These are phyloP conservation scores for Spodoptera exigua DNA, from an alignment of 2,888 invertebrate species.

Conservation along the genomic window DNA sequence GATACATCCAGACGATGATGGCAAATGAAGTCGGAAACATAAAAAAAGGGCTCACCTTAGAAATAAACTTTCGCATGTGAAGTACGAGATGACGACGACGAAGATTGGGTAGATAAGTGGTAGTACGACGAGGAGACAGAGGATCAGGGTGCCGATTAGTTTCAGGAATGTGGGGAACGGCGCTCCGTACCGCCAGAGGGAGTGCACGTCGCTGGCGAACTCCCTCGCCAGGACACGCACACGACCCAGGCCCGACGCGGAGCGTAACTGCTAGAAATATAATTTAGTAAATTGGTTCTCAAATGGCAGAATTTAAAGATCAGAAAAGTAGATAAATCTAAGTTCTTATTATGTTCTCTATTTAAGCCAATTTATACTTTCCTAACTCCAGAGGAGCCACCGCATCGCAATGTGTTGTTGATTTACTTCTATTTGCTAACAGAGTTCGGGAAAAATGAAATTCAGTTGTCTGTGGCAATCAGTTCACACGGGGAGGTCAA, in stretches of 20 bases:
- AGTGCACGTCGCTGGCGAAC: constrained; percentile 76
- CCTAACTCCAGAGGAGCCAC: no score
- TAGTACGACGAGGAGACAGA: constrained; percentile 77
- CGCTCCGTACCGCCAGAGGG: constrained; percentile 84
- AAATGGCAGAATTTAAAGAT: background rate
- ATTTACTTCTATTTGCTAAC: no score
- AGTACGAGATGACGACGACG: constrained; percentile 74
- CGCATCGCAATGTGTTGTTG: no score
- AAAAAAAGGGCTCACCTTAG: constrained; percentile 76
- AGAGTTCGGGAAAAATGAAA: no score
- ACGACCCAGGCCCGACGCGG: constrained; percentile 75
- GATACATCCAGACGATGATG: no score
- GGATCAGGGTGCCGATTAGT: constrained; percentile 79
- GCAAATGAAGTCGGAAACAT: background rate
- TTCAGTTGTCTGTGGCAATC: no score
- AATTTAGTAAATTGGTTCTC: constrained; percentile 17
- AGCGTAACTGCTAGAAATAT: constrained; percentile 74
- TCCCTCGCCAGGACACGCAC: constrained; percentile 74
- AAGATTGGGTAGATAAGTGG: constrained; percentile 83
- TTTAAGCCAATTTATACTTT: no score
- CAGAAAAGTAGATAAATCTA: no score
- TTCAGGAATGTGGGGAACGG: constrained; percentile 87
- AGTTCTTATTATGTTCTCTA: no score
- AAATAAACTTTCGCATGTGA: constrained; percentile 78
- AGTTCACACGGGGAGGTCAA: no score